Base-by-base conservation (phyloP, 2,113 vertebrate species). In the Eretmodus cyanostictus region DNA sequence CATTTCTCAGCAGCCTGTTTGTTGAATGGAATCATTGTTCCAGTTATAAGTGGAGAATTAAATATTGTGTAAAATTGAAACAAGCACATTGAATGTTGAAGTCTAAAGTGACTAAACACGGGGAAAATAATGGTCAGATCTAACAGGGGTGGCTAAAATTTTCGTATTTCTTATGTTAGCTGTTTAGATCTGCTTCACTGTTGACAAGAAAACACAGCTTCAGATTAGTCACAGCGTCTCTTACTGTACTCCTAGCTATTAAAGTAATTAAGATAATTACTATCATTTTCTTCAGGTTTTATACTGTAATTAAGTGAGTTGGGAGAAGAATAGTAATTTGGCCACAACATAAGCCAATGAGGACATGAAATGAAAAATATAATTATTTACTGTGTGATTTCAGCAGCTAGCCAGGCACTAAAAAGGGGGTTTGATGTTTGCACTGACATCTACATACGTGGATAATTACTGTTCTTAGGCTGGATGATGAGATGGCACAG, bases 361-460 rank as follows among this genome's bases (percentile, higher is more conserved):
- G 82, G 83, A 80, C 78, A 87, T 88, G 8, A 89, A 89, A 92
- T 80, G 80, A 87, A 68, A 86, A 89, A 76, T 82, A 88, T 61
- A 5, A 81, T 92, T 83, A 91, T 93, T 93, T 90, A 83, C 47
- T 55, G 87, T 59, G 47, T 68, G 80, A 87, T 57, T 86, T 83
- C 61, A 92, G 81, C 17, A 86, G 86, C 68, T 81, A 83, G 71
- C 13, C 68, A 78, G 78, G 51, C 82, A 47, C 81, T 87, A 89
- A 93, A 85, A 66, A 63, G 91, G 53, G 85, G 85, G 90, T 86
- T 89, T 86, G 82, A 68, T 92, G 85, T 90, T 90, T 84, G 66
- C 12, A 17, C 88, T 89, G 63, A 84, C 78, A 89, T 89, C 57
- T 34, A 86, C 68, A 36, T 49, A 53, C 16, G 54, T 78, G 86